Conservation (phyloP, 1,140 invertebrate genomes). For the Anadara kagoshimensis region DNA sequence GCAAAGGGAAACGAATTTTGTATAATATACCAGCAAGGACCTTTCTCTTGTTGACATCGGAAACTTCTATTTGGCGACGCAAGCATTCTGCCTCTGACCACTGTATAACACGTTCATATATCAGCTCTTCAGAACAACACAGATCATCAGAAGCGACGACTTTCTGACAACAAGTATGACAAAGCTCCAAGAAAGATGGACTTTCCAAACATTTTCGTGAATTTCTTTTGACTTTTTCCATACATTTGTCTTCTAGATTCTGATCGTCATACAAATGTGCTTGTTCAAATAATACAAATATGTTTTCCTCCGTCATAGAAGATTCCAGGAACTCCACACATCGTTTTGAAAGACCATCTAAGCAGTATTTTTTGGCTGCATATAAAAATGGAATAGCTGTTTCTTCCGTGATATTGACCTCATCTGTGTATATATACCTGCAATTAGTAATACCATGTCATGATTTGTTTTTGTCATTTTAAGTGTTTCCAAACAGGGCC, state of each 20-base stretch:
- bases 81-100: constrained; percentile 28
- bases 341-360: too few species aligned
- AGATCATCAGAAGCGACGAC: constrained; percentile 37
- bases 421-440: constrained; percentile 1
- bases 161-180: not conserved
- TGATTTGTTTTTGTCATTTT: too few species aligned
- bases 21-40: constrained; percentile 18
- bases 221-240: constrained; percentile 24
- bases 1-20: constrained; percentile 41
- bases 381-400: too few species aligned
- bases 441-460: too few species aligned
- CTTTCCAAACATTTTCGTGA: constrained; percentile 12
- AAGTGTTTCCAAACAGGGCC: too few species aligned
- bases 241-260: constrained; percentile 5
- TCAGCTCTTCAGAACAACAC: constrained; percentile 13
- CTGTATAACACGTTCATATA: constrained; percentile 32
- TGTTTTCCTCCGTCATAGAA: constrained; percentile 35
- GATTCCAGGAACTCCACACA: constrained; percentile 6
- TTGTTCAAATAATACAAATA: not conserved
- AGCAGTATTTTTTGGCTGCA: too few species aligned
- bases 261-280: too few species aligned
- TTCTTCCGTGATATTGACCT: not conserved
- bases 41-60: not conserved
- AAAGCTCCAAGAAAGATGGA: not conserved
- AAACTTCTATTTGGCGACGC: constrained; percentile 1